Conservation (phyloP, 2,113 vertebrate genomes). For the Polypterus bichir region DNA sequence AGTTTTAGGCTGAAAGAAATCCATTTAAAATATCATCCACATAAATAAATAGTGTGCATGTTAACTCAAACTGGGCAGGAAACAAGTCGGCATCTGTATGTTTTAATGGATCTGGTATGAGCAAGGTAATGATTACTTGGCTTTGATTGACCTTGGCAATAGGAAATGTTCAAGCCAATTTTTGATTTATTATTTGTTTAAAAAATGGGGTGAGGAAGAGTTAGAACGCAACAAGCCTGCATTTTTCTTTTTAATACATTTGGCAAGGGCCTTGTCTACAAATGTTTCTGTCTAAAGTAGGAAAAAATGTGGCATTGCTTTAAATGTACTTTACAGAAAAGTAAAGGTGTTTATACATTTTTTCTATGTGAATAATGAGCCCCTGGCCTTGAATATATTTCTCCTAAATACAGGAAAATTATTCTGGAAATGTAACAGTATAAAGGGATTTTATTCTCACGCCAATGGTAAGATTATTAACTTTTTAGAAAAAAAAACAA, state of each 20-base stretch:
- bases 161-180: slow-evolving; percentile 26
- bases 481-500: too few species aligned
- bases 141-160: slow-evolving; percentile 30
- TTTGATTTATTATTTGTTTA: slow-evolving; percentile 25
- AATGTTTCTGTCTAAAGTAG: slow-evolving; percentile 5
- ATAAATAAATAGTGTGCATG: slow-evolving; percentile 32
- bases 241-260: slow-evolving; percentile 5
- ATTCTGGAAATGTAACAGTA: too few species aligned
- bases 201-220: slow-evolving; percentile 16
- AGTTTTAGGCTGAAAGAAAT: slow-evolving; percentile 9
- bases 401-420: too few species aligned
- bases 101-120: slow-evolving; percentile 20
- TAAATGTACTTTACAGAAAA: too few species aligned
- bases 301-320: slow-evolving; percentile 5
- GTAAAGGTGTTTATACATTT: too few species aligned
- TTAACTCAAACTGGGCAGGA: slow-evolving; percentile 24
- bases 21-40: slow-evolving; percentile 21
- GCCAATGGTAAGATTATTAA: too few species aligned
- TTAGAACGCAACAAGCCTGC: slow-evolving; percentile 7
- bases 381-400: too few species aligned
- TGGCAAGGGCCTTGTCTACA: slow-evolving; percentile 1
- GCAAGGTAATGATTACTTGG: slow-evolving; percentile 20
- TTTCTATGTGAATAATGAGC: too few species aligned
- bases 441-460: too few species aligned
- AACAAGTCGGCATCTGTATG: slow-evolving; percentile 21